Evolutionary conservation across 1,140 invertebrate genomes (phyloP).

Genomic region (Drosophila orena): DNA sequence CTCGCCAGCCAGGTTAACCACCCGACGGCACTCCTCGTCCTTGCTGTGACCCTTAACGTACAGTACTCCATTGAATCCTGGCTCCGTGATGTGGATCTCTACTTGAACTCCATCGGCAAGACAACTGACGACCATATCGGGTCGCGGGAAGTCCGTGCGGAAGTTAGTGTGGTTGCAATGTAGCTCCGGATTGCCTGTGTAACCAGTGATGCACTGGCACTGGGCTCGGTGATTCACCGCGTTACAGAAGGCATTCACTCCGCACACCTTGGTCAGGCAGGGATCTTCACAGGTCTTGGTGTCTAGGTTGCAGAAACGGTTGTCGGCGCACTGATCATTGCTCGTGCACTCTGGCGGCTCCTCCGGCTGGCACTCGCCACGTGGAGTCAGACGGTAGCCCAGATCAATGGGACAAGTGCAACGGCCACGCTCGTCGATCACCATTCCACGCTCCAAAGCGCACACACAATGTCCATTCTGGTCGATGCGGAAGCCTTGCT

Average conservation of each 20-base stretch:
- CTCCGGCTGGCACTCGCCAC: conserved; percentile 88
- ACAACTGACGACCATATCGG: conserved; percentile 94
- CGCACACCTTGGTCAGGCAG: conserved; percentile 90
- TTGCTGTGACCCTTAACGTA: conserved; percentile 98
- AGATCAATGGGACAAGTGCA: conserved; percentile 91
- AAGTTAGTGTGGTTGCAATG: conserved; percentile 88
- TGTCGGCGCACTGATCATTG: conserved; percentile 91
- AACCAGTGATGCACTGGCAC: conserved; percentile 93
- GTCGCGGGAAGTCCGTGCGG: conserved; percentile 93
- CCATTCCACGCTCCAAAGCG: conserved; percentile 90
- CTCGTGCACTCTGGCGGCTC: conserved; percentile 88
- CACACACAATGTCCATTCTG: conserved; percentile 92
- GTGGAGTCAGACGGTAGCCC: conserved; percentile 88
- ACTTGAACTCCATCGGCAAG: conserved; percentile 96
- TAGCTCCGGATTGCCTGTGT: conserved; percentile 92
- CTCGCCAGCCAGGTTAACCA: conserved; percentile 90
- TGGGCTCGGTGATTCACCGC: conserved; percentile 91
- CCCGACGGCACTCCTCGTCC: conserved; percentile 93
- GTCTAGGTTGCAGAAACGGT: conserved; percentile 89
- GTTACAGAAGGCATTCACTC: conserved; percentile 91
- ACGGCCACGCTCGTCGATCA: conserved; percentile 90
- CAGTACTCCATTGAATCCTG: conserved; percentile 95
- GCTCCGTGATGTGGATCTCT: conserved; percentile 91
- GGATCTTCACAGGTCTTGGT: conserved; percentile 91
- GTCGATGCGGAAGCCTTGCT: conserved; percentile 90